phyloP scores from a whole-genome alignment of 1,140 invertebrate genomes.

The Mesaphorura yosii region DNA sequence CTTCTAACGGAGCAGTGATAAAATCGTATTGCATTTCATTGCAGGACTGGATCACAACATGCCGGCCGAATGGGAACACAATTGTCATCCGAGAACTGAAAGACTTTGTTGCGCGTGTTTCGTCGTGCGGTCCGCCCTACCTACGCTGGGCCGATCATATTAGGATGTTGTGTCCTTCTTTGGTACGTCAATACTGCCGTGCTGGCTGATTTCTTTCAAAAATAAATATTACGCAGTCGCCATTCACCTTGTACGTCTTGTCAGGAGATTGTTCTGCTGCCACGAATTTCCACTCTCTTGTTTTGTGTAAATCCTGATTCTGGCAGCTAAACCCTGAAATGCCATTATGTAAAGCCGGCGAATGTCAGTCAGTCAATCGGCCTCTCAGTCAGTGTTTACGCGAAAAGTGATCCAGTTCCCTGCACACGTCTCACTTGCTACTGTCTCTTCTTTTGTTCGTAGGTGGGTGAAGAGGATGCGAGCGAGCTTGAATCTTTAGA shows the following conservation, averaged over 20 bases:
- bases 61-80: constrained; percentile 26
- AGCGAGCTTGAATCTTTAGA: constrained; percentile 35
- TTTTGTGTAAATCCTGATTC: no score
- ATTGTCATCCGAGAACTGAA: constrained; percentile 37
- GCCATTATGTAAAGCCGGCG: no score
- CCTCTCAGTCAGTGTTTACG: no score
- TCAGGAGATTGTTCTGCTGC: no score
- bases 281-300: no score
- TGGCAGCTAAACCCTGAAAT: no score
- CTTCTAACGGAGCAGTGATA: no score
- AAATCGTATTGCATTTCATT: no score
- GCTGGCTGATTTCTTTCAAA: no score
- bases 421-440: not conserved
- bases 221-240: no score
- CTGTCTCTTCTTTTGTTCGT: constrained; percentile 18
- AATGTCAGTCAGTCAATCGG: no score
- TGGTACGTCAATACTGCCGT: constrained; percentile 33
- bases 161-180: constrained; percentile 36
- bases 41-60: constrained; percentile 39
- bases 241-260: not conserved
- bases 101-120: constrained; percentile 40
- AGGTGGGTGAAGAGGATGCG: constrained; percentile 37
- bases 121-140: constrained; percentile 41
- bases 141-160: constrained; percentile 42
- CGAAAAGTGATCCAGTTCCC: no score